These are phyloP conservation scores for human (Homo sapiens) DNA, from an alignment of 2,113 vertebrate species.

Conservation along the genomic window DNA sequence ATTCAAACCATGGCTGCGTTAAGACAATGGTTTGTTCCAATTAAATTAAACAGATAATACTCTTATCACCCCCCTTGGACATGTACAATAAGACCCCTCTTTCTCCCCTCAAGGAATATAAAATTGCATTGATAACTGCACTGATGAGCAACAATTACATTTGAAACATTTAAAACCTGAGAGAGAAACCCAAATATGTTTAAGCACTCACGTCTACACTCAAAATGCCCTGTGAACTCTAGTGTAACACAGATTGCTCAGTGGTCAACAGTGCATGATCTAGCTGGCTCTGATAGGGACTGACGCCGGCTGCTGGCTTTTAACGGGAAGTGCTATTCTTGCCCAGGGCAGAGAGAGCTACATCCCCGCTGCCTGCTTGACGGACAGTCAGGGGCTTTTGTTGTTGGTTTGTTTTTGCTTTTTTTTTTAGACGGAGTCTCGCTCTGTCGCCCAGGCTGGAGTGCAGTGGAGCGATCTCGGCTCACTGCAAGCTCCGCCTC, in stretches of 20 bases:
- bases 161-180: constrained; percentile 79
- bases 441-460: too few relatives aligned
- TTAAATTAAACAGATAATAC: constrained; percentile 76
- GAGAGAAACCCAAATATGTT: constrained; percentile 68
- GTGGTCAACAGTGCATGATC: constrained; percentile 49
- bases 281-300: constrained; percentile 29
- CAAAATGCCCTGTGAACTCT: not conserved
- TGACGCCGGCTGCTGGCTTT: not conserved
- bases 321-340: not conserved
- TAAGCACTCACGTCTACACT: constrained; percentile 34
- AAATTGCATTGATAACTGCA: constrained; percentile 83
- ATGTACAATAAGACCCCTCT: constrained; percentile 74
- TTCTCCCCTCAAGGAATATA: constrained; percentile 69
- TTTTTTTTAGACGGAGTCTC: not conserved
- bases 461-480: too few relatives aligned
- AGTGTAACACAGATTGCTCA: constrained; percentile 55
- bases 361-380: not conserved
- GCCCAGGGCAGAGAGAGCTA: not conserved
- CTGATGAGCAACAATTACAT: constrained; percentile 68
- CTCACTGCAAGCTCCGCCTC: too few relatives aligned
- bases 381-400: not conserved
- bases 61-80: constrained; percentile 59
- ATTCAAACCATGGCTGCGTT: constrained; percentile 56
- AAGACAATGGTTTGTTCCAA: constrained; percentile 63
- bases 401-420: not conserved